phyloP scores from a whole-genome alignment of 2,797 vertebrate genomes.

The Clamator glandarius region DNA sequence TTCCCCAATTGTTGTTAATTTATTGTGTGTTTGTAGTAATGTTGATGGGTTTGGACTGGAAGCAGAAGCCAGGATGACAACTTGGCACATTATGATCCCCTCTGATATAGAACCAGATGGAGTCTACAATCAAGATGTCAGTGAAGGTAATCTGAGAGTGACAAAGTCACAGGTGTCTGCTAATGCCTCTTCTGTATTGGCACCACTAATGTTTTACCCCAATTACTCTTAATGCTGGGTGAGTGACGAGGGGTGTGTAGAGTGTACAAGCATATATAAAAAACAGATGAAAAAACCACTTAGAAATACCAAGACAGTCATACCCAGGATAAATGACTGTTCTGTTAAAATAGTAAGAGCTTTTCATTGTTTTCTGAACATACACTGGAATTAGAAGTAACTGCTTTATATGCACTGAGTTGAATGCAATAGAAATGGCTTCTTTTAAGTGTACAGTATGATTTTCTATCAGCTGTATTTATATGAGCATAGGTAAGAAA shows the following conservation, averaged over 20 bases:
- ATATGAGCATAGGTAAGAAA: not conserved
- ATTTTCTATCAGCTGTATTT: not conserved
- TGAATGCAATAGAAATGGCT: not conserved
- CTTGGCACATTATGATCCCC: constrained; percentile 98
- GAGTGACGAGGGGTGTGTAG: fast-evolving
- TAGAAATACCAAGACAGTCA: not conserved
- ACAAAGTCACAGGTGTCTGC: not conserved
- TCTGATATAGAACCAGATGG: constrained; percentile 89
- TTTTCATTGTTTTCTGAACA: not conserved
- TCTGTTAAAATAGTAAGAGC: not conserved
- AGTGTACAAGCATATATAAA: not conserved
- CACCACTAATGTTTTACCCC: not conserved
- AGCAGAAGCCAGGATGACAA: constrained; percentile 98
- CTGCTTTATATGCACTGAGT: not conserved
- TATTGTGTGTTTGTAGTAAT: constrained; percentile 79
- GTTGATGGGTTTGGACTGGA: constrained; percentile 97
- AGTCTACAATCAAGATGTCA: constrained; percentile 91
- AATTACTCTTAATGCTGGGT: not conserved
- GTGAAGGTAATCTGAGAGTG: constrained; percentile 86
- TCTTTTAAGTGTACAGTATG: not conserved
- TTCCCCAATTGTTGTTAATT: constrained; percentile 8
- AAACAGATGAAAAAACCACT: not conserved
- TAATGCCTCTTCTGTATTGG: not conserved
- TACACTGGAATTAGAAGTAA: not conserved
- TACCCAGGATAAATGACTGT: not conserved